Conservation (phyloP, 2,113 vertebrate genomes). For the Petromus typicus region DNA sequence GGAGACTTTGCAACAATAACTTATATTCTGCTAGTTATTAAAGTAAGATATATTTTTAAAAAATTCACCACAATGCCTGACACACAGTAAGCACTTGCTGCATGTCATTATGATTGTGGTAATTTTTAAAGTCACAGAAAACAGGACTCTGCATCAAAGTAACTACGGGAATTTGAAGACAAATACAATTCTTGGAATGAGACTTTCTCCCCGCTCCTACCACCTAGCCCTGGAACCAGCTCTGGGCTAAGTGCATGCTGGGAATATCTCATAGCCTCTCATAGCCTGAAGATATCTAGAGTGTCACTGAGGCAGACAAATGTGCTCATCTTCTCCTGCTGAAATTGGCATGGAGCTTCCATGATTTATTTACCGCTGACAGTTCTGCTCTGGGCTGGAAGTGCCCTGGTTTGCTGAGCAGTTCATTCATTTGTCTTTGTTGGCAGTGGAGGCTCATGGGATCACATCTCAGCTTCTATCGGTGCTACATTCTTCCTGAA, state of each 20-base stretch:
- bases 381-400: slow-evolving; percentile 61
- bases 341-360: neutral
- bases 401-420: slow-evolving; percentile 58
- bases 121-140: neutral
- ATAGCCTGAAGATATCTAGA: neutral
- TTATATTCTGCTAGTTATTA: neutral
- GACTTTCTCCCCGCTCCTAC: neutral
- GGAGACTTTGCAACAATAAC: neutral
- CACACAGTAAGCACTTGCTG: neutral
- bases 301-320: slow-evolving; percentile 59
- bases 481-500: accelerated
- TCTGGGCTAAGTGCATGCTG: neutral
- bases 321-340: slow-evolving; percentile 32
- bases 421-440: slow-evolving; percentile 62
- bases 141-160: neutral
- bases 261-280: neutral
- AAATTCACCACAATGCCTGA: neutral
- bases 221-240: neutral
- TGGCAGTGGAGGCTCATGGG: neutral
- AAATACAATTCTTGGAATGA: neutral
- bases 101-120: neutral
- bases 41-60: neutral
- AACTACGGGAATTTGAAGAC: neutral
- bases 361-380: slow-evolving; percentile 75
- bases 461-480: neutral